A percentile compares a stretch with the other conserved stretches of the same genome.
Conservation (phyloP, 1,140 invertebrate genomes). For the Globodera rostochiensis region DNA sequence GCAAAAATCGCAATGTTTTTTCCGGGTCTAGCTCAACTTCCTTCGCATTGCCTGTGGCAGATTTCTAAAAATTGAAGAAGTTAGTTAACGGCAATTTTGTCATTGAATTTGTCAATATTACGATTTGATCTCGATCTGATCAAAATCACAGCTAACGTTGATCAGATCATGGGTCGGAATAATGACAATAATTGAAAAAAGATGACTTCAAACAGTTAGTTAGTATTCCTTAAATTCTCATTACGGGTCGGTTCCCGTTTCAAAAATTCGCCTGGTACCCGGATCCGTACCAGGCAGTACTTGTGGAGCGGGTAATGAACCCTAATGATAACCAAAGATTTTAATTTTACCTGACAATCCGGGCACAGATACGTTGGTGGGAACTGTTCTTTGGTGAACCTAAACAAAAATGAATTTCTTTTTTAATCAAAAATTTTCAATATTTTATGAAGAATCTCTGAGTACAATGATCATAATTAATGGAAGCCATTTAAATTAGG, state of each 20-base stretch:
- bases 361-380: slow-evolving; percentile 61
- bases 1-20: slow-evolving; percentile 25
- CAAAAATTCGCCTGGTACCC: no score
- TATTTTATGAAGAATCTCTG: no score
- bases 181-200: not conserved
- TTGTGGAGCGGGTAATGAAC: no score
- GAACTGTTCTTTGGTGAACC: slow-evolving; percentile 61
- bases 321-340: not conserved
- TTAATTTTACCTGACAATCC: slow-evolving; percentile 38
- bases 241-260: no score
- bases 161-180: not conserved
- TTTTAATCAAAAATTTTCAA: no score
- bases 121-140: no score
- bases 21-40: slow-evolving; percentile 23
- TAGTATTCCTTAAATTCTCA: no score
- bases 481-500: no score
- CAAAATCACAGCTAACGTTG: not conserved
- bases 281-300: no score
- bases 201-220: no score
- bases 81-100: not conserved
- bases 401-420: no score
- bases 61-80: not conserved
- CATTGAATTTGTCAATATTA: not conserved
- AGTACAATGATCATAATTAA: no score
- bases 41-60: not conserved